Conservation (phyloP, 1,140 invertebrate genomes). For the Aporrectodea caliginosa region DNA sequence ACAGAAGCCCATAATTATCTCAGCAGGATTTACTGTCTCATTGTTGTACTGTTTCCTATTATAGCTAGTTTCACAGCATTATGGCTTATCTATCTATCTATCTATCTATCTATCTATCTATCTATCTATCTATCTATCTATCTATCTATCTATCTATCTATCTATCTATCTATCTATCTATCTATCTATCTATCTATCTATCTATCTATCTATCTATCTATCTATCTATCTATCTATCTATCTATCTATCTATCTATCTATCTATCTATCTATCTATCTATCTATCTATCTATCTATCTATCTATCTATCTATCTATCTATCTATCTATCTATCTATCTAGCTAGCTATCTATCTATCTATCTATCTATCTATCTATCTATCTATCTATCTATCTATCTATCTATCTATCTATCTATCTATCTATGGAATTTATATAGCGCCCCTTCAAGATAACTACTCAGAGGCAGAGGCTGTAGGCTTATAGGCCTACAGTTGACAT, state of each 20-base stretch:
- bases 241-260: neutral
- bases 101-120: conserved; percentile 3
- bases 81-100: conserved; percentile 3
- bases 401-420: conserved; percentile 3
- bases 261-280: neutral
- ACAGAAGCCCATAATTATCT: no score
- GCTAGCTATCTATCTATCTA: neutral
- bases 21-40: no score
- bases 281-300: conserved; percentile 3
- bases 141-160: conserved; percentile 3
- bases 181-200: conserved; percentile 3
- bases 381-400: conserved; percentile 3
- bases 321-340: conserved; percentile 3
- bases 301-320: conserved; percentile 3
- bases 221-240: neutral
- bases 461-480: no score
- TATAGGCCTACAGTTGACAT: no score
- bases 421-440: no score
- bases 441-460: no score
- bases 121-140: conserved; percentile 3
- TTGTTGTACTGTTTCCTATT: no score
- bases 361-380: conserved; percentile 3
- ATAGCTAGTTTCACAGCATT: no score
- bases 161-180: conserved; percentile 3
- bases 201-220: conserved; percentile 3